Evolutionary conservation across 1,140 invertebrate genomes (phyloP), one percentile per base, ranked within the genome.

Genomic region (Theocolax elegans): DNA sequence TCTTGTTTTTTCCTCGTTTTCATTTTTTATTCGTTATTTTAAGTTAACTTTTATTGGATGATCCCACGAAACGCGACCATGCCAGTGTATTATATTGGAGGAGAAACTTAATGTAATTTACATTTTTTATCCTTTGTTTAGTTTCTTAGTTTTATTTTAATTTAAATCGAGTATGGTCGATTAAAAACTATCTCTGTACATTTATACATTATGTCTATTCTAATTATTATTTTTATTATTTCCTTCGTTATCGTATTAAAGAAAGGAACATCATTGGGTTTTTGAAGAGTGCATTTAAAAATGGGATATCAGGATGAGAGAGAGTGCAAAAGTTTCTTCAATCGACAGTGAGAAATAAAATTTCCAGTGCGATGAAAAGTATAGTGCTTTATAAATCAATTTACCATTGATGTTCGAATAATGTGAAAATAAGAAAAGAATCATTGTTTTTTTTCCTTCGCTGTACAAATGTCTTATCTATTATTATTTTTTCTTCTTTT

Each of bases 51-150:
- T n/a, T n/a, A n/a, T n/a, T n/a, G n/a, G n/a, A n/a, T n/a, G n/a
- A n/a, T n/a, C n/a, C n/a, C n/a, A n/a, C n/a, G n/a, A n/a, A n/a
- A 81, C 74, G 71, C 79, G 76, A 83, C 74, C 78, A 80, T 80
- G 77, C 78, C 80, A 82, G 79, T 83, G 81, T 85, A 82, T 80
- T 74, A 82, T 83, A 83, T 68, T 42, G 48, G 17, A 62, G 77
- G 77, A 79, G 80, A 80, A 73, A 79, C 72, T 83, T 78, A 83
- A 77, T 80, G 77, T 83, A 82, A 81, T 77, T 79, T 79, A 67
- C 42, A 78, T 74, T 70, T 77, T 73, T 40, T 63, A 68, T 29
- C 67, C 59, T 27, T 21, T 31, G 38, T 56, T 51, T 54, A 31
- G 38, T 40, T 58, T 42, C 17, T 62, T 69, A 69, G 46, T 69